Evolutionary conservation across 2,113 vertebrate genomes (phyloP), one percentile per base, ranked within the genome.

Genomic region (Alligator mississippiensis): DNA sequence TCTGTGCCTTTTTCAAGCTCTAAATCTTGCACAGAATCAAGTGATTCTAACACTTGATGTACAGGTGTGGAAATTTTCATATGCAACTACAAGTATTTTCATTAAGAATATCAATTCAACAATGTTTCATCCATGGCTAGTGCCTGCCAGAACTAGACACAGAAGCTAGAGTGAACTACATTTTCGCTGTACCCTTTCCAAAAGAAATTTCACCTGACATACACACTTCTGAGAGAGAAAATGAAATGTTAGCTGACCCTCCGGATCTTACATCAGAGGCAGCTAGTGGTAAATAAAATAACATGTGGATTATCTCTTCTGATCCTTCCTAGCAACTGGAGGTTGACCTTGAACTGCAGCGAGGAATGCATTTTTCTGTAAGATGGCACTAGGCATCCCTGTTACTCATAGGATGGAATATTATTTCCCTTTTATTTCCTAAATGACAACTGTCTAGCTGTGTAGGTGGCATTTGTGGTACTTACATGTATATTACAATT

Each of bases 351-450:
- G 47, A 47, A 47, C 64, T 85, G 34, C n/a, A 11, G 10, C 74
- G 68, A 77, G 38, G 55, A 82, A 86, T 16, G 4, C 16, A 94
- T 55, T 80, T 14, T 95, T 95, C 87, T 88, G 59, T 28, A 9
- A 84, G 17, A 21, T 82, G 78, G 95, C 96, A 96, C 95, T 94
- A 92, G 95, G 95, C 94, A 93, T 94, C 95, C 92, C 94, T 97
- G 85, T 95, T 95, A 47, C 93, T 77, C 94, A 93, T 90, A 92
- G 87, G 27, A 8, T 47, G 7, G 47, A 47, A 47, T 47, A 47
- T 47, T 47, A 47, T 47, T 47, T 47, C 7, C 47, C 47, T 47
- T 47, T 47, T 47, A 47, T 47, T 47, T 47, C 47, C 47, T 47
- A 47, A 47, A 47, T 47, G 47, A 9, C 47, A 47, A 8, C 47